These are phyloP conservation scores for Centrocercus urophasianus DNA, from an alignment of 2,113 vertebrate species.

Conservation along the genomic window DNA sequence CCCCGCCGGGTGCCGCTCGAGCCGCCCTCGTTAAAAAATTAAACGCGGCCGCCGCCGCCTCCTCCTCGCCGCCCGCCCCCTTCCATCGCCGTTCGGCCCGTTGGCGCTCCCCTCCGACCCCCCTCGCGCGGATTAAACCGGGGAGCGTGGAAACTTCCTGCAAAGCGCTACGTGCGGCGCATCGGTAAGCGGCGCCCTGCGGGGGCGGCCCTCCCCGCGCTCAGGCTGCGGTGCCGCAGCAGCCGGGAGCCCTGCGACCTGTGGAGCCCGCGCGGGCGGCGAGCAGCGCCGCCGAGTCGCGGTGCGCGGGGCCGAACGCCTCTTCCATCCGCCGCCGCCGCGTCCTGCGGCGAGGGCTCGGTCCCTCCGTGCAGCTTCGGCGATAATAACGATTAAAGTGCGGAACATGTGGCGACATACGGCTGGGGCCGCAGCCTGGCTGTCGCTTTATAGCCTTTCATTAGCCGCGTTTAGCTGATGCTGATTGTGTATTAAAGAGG, in stretches of 20 bases:
- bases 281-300: accelerated
- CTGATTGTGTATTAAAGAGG: background rate
- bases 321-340: background rate
- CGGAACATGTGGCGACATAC: accelerated
- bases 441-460: background rate
- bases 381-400: accelerated
- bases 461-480: background rate
- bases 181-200: slow-evolving; percentile 30
- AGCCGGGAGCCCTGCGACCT: background rate
- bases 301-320: background rate
- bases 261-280: background rate
- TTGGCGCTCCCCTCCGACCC: background rate
- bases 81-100: background rate
- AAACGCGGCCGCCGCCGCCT: background rate
- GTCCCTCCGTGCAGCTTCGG: background rate
- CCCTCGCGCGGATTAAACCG: slow-evolving; percentile 1
- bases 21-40: slow-evolving; percentile 47
- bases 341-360: background rate
- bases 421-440: background rate
- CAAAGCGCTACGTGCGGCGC: slow-evolving; percentile 62
- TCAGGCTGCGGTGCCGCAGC: background rate
- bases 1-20: slow-evolving; percentile 45
- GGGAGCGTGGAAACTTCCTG: slow-evolving; percentile 71
- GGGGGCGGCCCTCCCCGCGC: background rate
- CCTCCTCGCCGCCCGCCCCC: slow-evolving; percentile 33